Evolutionary conservation across 2,797 vertebrate genomes (phyloP).

Genomic region (Antennarius maculatus): DNA sequence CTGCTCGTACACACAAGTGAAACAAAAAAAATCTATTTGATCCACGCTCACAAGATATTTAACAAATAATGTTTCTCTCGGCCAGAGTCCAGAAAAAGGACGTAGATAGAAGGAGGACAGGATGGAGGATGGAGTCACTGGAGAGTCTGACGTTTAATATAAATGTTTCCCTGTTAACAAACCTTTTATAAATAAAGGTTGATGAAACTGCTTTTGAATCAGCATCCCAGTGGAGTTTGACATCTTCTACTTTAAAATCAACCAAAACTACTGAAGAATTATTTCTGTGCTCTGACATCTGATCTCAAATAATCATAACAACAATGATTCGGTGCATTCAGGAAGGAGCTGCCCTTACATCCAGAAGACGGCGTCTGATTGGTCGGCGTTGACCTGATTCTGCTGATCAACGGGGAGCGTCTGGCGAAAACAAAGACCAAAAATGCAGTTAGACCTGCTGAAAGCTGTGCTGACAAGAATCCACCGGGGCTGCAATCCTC

Average conservation of each 20-base stretch:
- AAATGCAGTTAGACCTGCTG: conserved; percentile 23
- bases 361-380: not conserved
- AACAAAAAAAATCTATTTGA: no score
- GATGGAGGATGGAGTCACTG: no score
- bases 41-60: no score
- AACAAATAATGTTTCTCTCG: no score
- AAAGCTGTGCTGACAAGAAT: conserved; percentile 25
- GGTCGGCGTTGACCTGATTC: conserved; percentile 28
- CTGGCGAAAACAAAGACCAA: conserved; percentile 29
- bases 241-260: not conserved
- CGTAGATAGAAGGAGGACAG: no score
- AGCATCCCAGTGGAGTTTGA: no score
- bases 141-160: no score
- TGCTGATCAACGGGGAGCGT: conserved; percentile 19
- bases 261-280: not conserved
- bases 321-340: conserved; percentile 7
- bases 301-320: conserved; percentile 8
- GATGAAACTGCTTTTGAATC: no score
- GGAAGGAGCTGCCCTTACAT: conserved; percentile 3
- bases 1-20: no score
- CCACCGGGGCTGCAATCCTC: conserved; percentile 18
- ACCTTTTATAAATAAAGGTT: no score
- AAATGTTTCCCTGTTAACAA: no score
- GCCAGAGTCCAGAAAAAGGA: no score
- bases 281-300: not conserved